These are phyloP conservation scores for Myotis lucifugus DNA, from an alignment of 2,113 vertebrate species.

Conservation along the genomic window DNA sequence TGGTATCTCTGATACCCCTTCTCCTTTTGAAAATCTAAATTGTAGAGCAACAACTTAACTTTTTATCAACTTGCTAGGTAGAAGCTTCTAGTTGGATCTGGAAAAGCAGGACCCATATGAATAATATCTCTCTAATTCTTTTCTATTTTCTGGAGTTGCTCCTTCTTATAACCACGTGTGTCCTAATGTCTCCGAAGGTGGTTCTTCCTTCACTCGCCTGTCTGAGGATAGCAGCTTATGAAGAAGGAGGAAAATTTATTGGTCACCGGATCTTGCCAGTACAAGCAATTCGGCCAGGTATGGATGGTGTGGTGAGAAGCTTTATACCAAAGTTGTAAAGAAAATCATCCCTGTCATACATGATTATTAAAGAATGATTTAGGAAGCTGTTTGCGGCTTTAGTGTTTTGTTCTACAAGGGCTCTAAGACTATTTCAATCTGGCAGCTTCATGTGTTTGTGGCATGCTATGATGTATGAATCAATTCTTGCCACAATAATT, in stretches of 20 bases:
- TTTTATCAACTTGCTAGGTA: neutral
- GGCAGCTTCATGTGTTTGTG: neutral
- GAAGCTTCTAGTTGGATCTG: neutral
- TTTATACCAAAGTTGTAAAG: neutral
- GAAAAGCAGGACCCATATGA: neutral
- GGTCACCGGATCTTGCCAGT: conserved; percentile 97
- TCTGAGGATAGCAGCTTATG: conserved; percentile 95
- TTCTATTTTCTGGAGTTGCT: neutral
- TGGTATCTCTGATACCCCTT: neutral
- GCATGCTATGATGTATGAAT: neutral
- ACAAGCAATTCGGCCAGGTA: conserved; percentile 96
- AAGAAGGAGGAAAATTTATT: conserved; percentile 98
- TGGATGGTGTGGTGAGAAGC: neutral
- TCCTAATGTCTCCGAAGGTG: conserved; percentile 84
- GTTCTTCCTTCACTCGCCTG: conserved; percentile 96
- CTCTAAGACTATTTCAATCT: neutral
- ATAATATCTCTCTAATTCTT: neutral
- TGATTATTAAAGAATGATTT: neutral
- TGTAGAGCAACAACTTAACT: neutral
- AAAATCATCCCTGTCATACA: neutral
- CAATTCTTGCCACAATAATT: neutral
- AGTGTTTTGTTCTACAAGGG: neutral
- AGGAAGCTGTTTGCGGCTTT: neutral
- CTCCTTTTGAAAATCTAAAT: neutral
- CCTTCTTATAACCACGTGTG: neutral